Conservation (phyloP, 2,797 vertebrate species). For the Chelon auratus region DNA sequence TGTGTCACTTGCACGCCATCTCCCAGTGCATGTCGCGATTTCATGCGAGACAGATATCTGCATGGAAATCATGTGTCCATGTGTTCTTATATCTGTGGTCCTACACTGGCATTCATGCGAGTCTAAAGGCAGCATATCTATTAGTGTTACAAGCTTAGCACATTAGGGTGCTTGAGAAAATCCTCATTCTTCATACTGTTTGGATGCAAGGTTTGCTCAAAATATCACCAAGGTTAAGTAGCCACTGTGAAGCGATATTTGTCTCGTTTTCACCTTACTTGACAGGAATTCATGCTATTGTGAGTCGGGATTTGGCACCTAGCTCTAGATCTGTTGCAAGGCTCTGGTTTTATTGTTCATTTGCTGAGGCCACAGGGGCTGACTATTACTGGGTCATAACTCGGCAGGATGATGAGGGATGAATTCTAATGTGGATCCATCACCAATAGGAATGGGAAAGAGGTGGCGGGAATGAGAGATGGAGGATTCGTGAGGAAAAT, state of each 20-base stretch:
- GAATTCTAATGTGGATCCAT: conserved; percentile 81
- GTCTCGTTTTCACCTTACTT: conserved; percentile 60
- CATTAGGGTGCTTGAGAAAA: conserved; percentile 39
- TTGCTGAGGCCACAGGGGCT: conserved; percentile 78
- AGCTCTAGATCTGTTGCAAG: conserved; percentile 73
- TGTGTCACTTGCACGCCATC: conserved; percentile 34
- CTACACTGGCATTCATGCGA: conserved; percentile 6
- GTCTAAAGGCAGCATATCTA: conserved; percentile 36
- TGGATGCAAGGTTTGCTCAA: conserved; percentile 44
- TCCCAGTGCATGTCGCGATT: conserved; percentile 28
- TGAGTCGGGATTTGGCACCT: conserved; percentile 68
- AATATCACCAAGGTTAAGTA: conserved; percentile 65
- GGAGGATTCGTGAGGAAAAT: conserved; percentile 60
- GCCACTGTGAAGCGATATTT: conserved; percentile 55
- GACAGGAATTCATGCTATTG: conserved; percentile 25
- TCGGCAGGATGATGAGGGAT: conserved; percentile 79
- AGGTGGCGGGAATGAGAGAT: conserved; percentile 64
- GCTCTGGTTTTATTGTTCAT: conserved; percentile 82
- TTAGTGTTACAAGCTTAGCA: conserved; percentile 43
- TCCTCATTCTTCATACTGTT: conserved; percentile 56
- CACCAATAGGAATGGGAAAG: conserved; percentile 62
- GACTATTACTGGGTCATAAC: conserved; percentile 84
- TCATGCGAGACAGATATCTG: conserved; percentile 42
- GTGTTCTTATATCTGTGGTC: conserved; percentile 6
- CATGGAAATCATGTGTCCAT: conserved; percentile 33